Conservation (phyloP, 2,113 vertebrate genomes). For the Vireo altiloquus region DNA sequence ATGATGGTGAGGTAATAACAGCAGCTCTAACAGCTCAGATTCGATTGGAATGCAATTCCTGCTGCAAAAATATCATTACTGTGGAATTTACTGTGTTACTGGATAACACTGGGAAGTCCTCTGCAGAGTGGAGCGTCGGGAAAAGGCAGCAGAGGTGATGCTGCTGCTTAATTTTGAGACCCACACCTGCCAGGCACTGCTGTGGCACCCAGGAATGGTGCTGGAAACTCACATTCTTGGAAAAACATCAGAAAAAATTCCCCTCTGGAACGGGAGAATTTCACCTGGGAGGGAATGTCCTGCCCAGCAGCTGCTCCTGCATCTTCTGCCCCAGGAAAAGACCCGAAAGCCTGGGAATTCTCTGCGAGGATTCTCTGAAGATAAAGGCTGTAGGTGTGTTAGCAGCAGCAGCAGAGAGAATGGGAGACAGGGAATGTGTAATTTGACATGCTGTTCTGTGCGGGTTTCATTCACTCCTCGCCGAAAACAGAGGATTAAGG, state of each 20-base stretch:
- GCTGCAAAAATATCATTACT: neutral
- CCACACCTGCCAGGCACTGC: neutral
- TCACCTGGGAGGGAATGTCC: neutral
- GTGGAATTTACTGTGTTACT: neutral
- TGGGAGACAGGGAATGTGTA: neutral
- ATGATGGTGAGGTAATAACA: neutral
- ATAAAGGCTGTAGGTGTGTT: neutral
- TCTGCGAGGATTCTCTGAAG: neutral
- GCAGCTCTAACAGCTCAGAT: neutral
- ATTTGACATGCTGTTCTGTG: neutral
- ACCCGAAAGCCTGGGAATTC: neutral
- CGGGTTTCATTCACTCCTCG: neutral
- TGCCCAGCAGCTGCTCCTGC: neutral
- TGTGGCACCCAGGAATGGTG: neutral
- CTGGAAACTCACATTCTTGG: neutral
- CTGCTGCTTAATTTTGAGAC: neutral
- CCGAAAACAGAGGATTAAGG: neutral
- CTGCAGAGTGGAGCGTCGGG: neutral
- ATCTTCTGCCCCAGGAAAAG: neutral
- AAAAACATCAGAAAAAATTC: neutral
- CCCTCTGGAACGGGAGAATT: neutral
- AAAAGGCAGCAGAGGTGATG: neutral
- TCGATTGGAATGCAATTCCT: neutral
- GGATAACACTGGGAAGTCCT: neutral
- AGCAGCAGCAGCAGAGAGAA: neutral